Base-by-base conservation (phyloP, 2,797 vertebrate genomes). In the Tiaroga cobitis region DNA sequence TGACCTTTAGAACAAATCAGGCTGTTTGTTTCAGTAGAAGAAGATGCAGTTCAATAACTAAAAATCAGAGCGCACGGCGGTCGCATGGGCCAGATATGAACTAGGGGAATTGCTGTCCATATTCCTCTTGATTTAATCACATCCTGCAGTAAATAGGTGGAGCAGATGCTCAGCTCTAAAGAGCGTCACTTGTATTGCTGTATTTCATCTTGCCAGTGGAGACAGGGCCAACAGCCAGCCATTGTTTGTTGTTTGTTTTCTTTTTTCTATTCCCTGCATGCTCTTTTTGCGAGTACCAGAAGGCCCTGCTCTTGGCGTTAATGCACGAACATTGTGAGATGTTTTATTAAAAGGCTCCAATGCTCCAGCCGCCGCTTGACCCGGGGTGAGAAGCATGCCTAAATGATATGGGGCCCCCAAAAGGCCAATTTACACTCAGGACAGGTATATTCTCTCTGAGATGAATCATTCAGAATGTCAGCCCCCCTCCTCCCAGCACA, bases 391-490 rank as follows among this genome's bases (percentile, higher is more conserved):
- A 85, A 76, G 41, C 80, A 76, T 78, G 79, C 86, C 87, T 90
- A 85, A 88, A 89, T 81, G 83, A 88, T 86, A 82, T 78, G 82
- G 41, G 77, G 85, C 86, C 85, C 88, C 86, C 86, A 83, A 83
- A 88, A 87, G 89, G 80, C 88, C 89, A 89, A 90, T 91, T 90
- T 91, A 82, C 89, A 88, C 86, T 78, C 87, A 81, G 68, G 86
- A 87, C 87, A 85, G 86, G 83, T 89, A 89, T 90, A 89, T 90
- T 89, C 82, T 82, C 56, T 89, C 70, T 73, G 67, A 88, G 83
- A 88, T 89, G 86, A 90, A 90, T 91, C 88, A 89, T 89, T 90
- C 86, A 89, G 81, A 90, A 87, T 88, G 87, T 86, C 90, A 88
- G 69, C 69, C 59, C 65, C 65, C 9, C 67, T 82, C 43, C 75